Percentiles rank a stretch among this genome's conserved stretches.
phyloP scores from a whole-genome alignment of 2,113 vertebrate genomes.

The Mustela nigripes region DNA sequence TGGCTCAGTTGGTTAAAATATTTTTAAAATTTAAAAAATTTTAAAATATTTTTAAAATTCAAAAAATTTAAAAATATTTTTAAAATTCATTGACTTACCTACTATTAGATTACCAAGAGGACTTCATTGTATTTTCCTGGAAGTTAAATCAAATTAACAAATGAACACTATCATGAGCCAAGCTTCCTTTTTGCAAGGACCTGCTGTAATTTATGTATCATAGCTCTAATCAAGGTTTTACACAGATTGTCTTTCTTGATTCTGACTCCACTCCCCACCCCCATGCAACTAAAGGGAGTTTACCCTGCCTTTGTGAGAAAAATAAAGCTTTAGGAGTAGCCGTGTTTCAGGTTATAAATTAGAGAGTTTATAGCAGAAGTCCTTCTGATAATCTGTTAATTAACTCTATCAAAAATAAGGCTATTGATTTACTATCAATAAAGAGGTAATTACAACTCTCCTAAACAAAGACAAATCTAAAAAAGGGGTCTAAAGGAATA shows the following conservation, averaged over 20 bases:
- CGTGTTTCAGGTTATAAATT: constrained; percentile 18
- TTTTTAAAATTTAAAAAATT: no score
- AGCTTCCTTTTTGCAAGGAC: constrained; percentile 29
- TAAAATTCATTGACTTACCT: background rate
- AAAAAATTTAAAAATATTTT: no score
- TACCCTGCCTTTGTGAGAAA: constrained; percentile 15
- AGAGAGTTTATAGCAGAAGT: constrained; percentile 26
- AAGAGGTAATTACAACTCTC: constrained; percentile 18
- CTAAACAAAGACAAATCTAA: constrained; percentile 56
- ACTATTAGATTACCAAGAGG: background rate
- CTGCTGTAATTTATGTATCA: constrained; percentile 11
- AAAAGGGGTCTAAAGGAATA: constrained; percentile 1
- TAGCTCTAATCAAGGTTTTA: constrained; percentile 35
- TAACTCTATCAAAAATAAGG: background rate
- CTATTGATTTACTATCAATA: constrained; percentile 10
- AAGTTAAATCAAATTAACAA: constrained; percentile 55
- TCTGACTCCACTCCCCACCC: background rate
- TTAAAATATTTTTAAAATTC: no score
- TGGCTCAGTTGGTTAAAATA: no score
- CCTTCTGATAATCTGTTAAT: constrained; percentile 18
- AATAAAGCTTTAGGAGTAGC: background rate
- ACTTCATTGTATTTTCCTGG: constrained; percentile 31
- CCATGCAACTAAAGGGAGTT: background rate
- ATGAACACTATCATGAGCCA: background rate
- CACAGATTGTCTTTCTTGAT: constrained; percentile 18